Evolutionary conservation across 2,888 invertebrate genomes (phyloP), one percentile per base, ranked within the genome.

Genomic region (Nymphalis polychloros): DNA sequence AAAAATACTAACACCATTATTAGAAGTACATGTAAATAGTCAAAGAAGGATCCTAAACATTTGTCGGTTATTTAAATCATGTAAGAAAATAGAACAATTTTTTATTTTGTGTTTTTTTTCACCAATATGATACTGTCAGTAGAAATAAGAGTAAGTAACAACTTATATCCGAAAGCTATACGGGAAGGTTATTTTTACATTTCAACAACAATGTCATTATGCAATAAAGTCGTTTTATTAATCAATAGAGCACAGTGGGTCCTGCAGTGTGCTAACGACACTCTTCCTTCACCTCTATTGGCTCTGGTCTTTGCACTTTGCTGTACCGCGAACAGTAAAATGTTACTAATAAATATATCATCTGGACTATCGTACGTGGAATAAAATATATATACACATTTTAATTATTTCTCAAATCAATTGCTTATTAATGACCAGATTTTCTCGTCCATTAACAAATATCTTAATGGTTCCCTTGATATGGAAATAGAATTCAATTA

Each of bases 181-280:
- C 62, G 48, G 62, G 62, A 57, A 62, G 65, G 49, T 50, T 71
- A 59, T 35, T 59, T n/a, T 31, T 27, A 57, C 59, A 59, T 62
- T 59, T 63, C 52, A 61, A 68, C 64, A 68, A 68, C 65, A 68
- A 68, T 35, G 80, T 84, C 81, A 90, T 90, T 89, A 90, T 88
- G 87, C 83, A 90, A 92, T 91, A 89, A 90, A 90, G 83, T 83
- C 83, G 85, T 87, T 89, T 87, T 86, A 89, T 90, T 88, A 88
- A 89, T 90, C 90, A 90, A 91, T 91, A 89, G 90, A 89, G 85
- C 83, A 77, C 80, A 84, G 87, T 85, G 85, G 87, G 85, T 83
- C 84, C 87, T 81, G 82, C 78, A 77, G 75, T 78, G 79, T 77
- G 74, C 79, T 88, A 89, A 90, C 88, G 80, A 87, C 81, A 75